These are phyloP conservation scores for Junonia oenone DNA, from an alignment of 2,888 invertebrate species.

Conservation along the genomic window DNA sequence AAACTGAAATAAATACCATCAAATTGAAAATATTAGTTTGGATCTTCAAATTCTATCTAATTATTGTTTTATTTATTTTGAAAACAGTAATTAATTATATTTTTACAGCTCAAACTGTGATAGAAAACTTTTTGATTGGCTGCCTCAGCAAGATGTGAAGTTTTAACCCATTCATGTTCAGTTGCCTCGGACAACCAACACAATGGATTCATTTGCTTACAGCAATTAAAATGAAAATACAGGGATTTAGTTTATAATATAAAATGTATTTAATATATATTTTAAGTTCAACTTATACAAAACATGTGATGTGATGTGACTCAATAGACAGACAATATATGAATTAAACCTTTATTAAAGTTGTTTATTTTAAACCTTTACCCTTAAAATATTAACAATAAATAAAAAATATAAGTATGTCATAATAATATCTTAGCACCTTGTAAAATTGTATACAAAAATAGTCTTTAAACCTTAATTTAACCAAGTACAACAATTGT, in stretches of 20 bases:
- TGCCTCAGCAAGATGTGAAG: slow-evolving; percentile 74
- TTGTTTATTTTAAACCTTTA: slow-evolving; percentile 34
- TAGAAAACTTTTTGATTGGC: slow-evolving; percentile 85
- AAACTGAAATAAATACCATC: no score
- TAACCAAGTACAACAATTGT: background rate
- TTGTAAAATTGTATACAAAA: background rate
- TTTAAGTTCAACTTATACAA: slow-evolving; percentile 72
- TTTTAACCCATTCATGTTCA: slow-evolving; percentile 48
- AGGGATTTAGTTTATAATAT: slow-evolving; percentile 78
- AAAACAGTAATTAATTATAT: slow-evolving; percentile 35
- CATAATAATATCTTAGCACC: background rate
- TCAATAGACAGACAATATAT: slow-evolving; percentile 72
- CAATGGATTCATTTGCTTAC: slow-evolving; percentile 66
- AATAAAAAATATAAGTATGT: background rate
- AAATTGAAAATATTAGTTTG: background rate
- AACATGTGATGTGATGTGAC: slow-evolving; percentile 58
- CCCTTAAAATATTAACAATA: slow-evolving; percentile 14
- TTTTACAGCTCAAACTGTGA: slow-evolving; percentile 85
- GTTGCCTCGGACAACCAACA: slow-evolving; percentile 60
- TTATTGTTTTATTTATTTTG: background rate
- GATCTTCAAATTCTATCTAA: background rate
- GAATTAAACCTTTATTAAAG: slow-evolving; percentile 32
- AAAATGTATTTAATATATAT: slow-evolving; percentile 65
- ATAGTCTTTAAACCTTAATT: background rate
- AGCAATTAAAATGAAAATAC: slow-evolving; percentile 65